Conservation (phyloP, 2,888 invertebrate genomes). For the Julus scandinavius region DNA sequence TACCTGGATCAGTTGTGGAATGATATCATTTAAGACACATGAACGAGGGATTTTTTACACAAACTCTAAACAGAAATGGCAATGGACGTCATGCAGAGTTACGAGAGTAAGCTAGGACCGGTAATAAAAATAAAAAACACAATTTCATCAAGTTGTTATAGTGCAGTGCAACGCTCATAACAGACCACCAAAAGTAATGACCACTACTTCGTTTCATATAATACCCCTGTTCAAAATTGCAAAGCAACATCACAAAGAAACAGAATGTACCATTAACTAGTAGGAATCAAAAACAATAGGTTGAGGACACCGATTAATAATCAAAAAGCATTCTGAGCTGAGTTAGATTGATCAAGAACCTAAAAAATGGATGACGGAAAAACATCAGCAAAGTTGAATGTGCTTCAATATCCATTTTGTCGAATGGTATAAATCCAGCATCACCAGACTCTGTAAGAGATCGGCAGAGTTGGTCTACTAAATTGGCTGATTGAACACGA, state of each 20-base stretch:
- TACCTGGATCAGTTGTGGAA: not conserved
- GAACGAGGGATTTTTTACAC: not conserved
- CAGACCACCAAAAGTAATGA: too few species aligned
- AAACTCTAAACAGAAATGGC: too few species aligned
- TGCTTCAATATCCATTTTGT: not conserved
- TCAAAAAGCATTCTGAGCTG: too few species aligned
- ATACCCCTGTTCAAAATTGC: too few species aligned
- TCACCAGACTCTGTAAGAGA: slow-evolving; percentile 15
- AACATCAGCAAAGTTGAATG: not conserved
- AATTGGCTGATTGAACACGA: slow-evolving; percentile 35
- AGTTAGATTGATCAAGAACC: too few species aligned
- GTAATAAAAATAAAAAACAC: not conserved
- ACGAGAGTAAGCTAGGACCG: too few species aligned
- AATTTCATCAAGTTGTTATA: slow-evolving; percentile 6
- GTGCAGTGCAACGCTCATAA: not conserved
- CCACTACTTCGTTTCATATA: too few species aligned
- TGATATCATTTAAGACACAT: not conserved
- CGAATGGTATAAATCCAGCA: not conserved
- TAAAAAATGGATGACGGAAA: not conserved
- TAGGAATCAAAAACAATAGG: too few species aligned
- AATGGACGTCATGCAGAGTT: too few species aligned
- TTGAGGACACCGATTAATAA: too few species aligned
- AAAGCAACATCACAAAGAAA: too few species aligned
- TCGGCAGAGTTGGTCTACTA: not conserved
- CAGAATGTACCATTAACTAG: too few species aligned